Evolutionary conservation across 2,797 vertebrate species (phyloP).

Genomic region (Channa striata): DNA sequence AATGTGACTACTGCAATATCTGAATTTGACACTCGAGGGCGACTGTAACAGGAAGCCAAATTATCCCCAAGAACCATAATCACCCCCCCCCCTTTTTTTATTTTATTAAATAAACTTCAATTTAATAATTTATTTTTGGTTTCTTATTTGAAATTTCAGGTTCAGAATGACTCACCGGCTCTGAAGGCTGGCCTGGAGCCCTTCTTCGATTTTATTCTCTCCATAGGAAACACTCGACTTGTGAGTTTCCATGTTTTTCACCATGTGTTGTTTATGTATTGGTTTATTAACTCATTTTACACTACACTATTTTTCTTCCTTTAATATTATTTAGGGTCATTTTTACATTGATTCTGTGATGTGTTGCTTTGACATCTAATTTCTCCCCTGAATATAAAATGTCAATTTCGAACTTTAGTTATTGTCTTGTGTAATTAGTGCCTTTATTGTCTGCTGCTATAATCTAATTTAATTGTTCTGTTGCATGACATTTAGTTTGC

Average conservation of each 20-base stretch:
- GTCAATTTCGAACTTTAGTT: neutral
- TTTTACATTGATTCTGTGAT: neutral
- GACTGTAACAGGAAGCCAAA: slow-evolving; percentile 8
- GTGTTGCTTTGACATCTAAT: neutral
- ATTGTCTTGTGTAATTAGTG: neutral
- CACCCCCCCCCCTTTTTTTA: too few species aligned
- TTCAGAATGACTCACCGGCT: slow-evolving; percentile 93
- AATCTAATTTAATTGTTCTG: slow-evolving; percentile 24
- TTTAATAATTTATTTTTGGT: neutral
- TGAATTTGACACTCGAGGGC: slow-evolving; percentile 31
- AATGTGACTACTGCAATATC: slow-evolving; percentile 20
- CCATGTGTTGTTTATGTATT: too few species aligned
- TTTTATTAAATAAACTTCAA: too few species aligned
- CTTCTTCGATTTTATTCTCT: slow-evolving; percentile 97
- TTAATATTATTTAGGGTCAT: neutral
- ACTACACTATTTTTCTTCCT: neutral
- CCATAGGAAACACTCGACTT: slow-evolving; percentile 92
- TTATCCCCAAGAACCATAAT: too few species aligned
- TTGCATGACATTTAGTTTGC: neutral
- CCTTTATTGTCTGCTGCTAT: neutral
- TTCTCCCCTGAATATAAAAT: neutral
- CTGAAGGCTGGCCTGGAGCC: slow-evolving; percentile 92
- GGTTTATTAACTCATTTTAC: too few species aligned
- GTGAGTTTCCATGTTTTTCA: slow-evolving; percentile 87
- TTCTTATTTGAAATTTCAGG: slow-evolving; percentile 75